Evolutionary conservation across 2,797 vertebrate species (phyloP).

Genomic region (Acrossocheilus fasciatus): DNA sequence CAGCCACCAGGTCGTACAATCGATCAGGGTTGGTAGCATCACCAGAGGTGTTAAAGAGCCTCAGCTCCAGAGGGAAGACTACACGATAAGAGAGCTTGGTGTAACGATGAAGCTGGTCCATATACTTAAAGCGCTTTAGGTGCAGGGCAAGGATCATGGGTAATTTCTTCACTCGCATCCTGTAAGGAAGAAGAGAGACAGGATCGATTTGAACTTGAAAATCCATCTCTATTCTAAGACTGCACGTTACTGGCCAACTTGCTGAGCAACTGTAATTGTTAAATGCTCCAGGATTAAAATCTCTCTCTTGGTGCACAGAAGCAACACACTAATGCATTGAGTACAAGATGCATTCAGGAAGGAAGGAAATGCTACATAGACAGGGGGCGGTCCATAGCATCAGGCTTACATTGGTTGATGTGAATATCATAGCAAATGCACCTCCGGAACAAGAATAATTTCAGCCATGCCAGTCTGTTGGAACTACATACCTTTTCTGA

Average conservation of each 20-base stretch:
- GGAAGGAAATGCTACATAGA: neutral
- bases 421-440: slow-evolving; percentile 6
- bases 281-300: slow-evolving; percentile 18
- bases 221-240: neutral
- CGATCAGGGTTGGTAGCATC: slow-evolving; percentile 93
- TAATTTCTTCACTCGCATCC: slow-evolving; percentile 93
- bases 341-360: neutral
- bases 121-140: slow-evolving; percentile 93
- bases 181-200: slow-evolving; percentile 57
- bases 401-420: slow-evolving; percentile 43
- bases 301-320: neutral
- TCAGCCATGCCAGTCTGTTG: neutral
- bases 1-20: slow-evolving; percentile 93
- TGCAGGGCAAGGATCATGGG: slow-evolving; percentile 94
- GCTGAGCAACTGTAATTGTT: neutral
- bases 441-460: neutral
- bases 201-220: neutral
- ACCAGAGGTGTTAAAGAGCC: slow-evolving; percentile 93
- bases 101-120: slow-evolving; percentile 95
- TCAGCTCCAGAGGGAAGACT: slow-evolving; percentile 92
- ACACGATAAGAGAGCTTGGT: slow-evolving; percentile 94
- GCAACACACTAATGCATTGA: neutral
- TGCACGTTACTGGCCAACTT: slow-evolving; percentile 10
- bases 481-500: slow-evolving; percentile 85
- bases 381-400: neutral